Base-by-base conservation (phyloP, 2,888 invertebrate species). In the Mayetiola destructor region DNA sequence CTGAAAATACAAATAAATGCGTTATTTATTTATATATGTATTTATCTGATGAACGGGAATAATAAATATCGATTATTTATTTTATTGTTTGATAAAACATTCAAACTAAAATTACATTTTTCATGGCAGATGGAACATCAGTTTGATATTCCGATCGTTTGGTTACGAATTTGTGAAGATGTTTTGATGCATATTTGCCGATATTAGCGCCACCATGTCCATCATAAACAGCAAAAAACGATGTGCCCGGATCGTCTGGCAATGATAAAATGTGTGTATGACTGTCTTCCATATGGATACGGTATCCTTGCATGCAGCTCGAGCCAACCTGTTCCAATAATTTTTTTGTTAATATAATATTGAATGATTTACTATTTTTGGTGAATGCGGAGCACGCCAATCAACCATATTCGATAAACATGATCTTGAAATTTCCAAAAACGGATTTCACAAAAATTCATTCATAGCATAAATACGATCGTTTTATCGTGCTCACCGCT, bases 231-330 rank as follows among this genome's bases (percentile, higher is more conserved):
- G 89, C 96, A 75, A 97, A 97, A 74, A 90, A 99, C 3, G 94
- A 84, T 32, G 93, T 84, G 21, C 82, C 85, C 29, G 92, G 90
- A 71, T 99, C 97, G 67, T 93, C 93, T 2, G 92, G 91, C 62
- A 93, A 71, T 0, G 92, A 86, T 16, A 99, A 75, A 63, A 99
- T 87, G 66, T 96, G 94, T 55, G 95, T 94, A 70, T 99, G 99
- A 0, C 94, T 90, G 74, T 99, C 99, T 75, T 99, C 99, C 99
- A 99, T 99, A 63, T 91, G 91, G 58, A 95, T 85, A 61, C 99
- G 77, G 99, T 99, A 99, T 71, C 99, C 99, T 74, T 99, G 99
- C 97, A 99, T 99, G 68, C 91, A 94, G 20, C 94, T 94, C 1
- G 94, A 91, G n/a, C 93, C 97, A 5, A 99, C 93, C 63, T 64